A percentile compares a stretch with the other conserved stretches of the same genome.
Conservation (phyloP, 2,888 invertebrate species). For the Drosophila multiciliata region DNA sequence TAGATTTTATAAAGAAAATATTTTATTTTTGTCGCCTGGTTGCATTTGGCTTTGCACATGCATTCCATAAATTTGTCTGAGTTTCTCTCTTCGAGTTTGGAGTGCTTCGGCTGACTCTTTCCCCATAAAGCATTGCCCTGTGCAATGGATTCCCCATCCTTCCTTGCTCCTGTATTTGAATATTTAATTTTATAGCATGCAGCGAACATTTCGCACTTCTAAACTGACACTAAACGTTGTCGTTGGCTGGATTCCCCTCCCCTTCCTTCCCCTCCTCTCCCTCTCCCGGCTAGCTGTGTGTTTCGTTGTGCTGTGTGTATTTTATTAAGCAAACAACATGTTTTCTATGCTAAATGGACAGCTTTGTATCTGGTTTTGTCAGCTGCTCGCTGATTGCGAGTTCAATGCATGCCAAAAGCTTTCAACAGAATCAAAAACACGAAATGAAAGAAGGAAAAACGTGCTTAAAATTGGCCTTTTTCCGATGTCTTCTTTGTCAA, state of each 20-base stretch:
- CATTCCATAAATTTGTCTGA: slow-evolving; percentile 36
- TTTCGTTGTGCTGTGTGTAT: slow-evolving; percentile 25
- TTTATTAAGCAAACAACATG: slow-evolving; percentile 71
- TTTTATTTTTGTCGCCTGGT: slow-evolving; percentile 53
- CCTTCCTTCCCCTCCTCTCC: too few relatives aligned
- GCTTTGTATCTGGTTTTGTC: not conserved
- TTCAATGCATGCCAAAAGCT: slow-evolving; percentile 64
- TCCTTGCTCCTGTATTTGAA: slow-evolving; percentile 61
- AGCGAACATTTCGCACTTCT: slow-evolving; percentile 73
- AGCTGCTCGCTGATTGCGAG: slow-evolving; percentile 60
- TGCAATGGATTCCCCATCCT: not conserved
- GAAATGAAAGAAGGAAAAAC: not conserved
- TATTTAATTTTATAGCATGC: slow-evolving; percentile 78
- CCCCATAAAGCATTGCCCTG: slow-evolving; percentile 29
- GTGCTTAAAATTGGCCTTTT: slow-evolving; percentile 49
- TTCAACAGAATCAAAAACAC: not conserved
- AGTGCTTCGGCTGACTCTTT: slow-evolving; percentile 43
- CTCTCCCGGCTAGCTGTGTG: slow-evolving; percentile 1
- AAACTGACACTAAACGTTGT: slow-evolving; percentile 67
- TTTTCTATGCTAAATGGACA: slow-evolving; percentile 61
- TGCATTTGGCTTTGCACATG: slow-evolving; percentile 33
- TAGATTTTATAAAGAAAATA: not conserved
- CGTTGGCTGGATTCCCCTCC: slow-evolving; percentile 18
- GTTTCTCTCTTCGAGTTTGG: slow-evolving; percentile 53
- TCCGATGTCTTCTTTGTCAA: slow-evolving; percentile 35